A percentile compares a stretch with the other conserved stretches of the same genome.
phyloP scores from a whole-genome alignment of 2,113 vertebrate species.

The Camelus bactrianus region DNA sequence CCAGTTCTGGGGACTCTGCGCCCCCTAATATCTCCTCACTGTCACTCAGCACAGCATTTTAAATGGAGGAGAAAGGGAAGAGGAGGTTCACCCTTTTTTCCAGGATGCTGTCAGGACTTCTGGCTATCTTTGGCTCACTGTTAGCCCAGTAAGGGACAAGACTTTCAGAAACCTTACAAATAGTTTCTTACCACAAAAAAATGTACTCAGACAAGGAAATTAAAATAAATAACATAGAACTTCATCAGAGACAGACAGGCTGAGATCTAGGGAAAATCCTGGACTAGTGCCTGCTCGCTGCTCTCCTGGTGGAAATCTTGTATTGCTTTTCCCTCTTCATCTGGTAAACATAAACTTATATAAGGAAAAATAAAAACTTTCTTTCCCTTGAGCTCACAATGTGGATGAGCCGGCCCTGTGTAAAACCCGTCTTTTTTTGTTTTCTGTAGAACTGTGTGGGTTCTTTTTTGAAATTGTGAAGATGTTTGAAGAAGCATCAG shows the following conservation, averaged over 20 bases:
- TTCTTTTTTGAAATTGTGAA: not conserved
- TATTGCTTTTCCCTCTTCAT: not conserved
- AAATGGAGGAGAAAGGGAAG: not conserved
- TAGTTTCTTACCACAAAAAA: not conserved
- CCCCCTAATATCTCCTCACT: not conserved
- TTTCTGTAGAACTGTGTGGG: not conserved
- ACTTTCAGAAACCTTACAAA: not conserved
- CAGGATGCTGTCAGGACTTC: not conserved
- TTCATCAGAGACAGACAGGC: not conserved
- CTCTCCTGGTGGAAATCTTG: not conserved
- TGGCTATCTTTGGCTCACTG: not conserved
- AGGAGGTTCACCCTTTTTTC: not conserved
- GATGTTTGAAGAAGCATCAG: not conserved
- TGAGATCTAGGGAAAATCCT: not conserved
- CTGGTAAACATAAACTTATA: not conserved
- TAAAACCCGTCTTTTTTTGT: not conserved
- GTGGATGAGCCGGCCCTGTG: not conserved
- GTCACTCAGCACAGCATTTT: not conserved
- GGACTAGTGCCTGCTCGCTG: not conserved
- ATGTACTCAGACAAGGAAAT: not conserved
- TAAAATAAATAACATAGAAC: not conserved
- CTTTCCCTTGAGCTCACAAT: not conserved
- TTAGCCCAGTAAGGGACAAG: not conserved
- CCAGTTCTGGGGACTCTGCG: not conserved
- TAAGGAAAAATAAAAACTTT: not conserved